Evolutionary conservation across 2,888 invertebrate species (phyloP).

Genomic region (Micropterix aruncella): DNA sequence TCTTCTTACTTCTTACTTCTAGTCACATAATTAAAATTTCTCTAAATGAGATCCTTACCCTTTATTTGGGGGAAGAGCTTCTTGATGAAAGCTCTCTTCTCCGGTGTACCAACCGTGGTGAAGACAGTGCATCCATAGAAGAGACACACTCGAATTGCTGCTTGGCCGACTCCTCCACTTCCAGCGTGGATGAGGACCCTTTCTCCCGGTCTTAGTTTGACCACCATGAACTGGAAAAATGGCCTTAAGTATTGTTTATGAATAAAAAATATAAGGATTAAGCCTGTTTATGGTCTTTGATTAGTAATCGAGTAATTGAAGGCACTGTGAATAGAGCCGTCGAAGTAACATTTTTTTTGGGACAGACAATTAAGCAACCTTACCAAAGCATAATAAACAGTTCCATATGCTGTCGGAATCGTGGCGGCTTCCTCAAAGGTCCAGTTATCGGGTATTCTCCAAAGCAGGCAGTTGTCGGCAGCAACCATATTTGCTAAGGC

Average conservation of each 20-base stretch:
- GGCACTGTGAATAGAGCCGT: too few species aligned
- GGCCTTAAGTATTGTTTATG: too few species aligned
- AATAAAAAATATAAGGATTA: too few species aligned
- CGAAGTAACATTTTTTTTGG: not conserved
- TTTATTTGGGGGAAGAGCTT: constrained; percentile 67
- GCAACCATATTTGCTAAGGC: constrained; percentile 47
- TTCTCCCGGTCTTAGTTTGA: constrained; percentile 70
- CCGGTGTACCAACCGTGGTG: constrained; percentile 84
- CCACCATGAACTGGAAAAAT: constrained; percentile 33
- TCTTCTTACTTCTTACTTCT: too few species aligned
- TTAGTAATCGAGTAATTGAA: too few species aligned
- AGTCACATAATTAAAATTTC: too few species aligned
- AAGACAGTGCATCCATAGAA: constrained; percentile 80
- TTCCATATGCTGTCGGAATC: constrained; percentile 66
- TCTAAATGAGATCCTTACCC: constrained; percentile 27
- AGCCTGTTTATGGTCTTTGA: too few species aligned
- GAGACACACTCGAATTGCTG: constrained; percentile 88
- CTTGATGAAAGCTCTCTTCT: constrained; percentile 80
- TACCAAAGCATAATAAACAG: constrained; percentile 43
- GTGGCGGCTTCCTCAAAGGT: constrained; percentile 60
- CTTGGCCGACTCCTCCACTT: constrained; percentile 94
- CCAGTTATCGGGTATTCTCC: constrained; percentile 62
- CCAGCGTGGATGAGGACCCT: constrained; percentile 87
- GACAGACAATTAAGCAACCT: too few species aligned
- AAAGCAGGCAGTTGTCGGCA: constrained; percentile 39